phyloP scores from a whole-genome alignment of 2,888 invertebrate genomes.

The Yponomeuta evonymella region DNA sequence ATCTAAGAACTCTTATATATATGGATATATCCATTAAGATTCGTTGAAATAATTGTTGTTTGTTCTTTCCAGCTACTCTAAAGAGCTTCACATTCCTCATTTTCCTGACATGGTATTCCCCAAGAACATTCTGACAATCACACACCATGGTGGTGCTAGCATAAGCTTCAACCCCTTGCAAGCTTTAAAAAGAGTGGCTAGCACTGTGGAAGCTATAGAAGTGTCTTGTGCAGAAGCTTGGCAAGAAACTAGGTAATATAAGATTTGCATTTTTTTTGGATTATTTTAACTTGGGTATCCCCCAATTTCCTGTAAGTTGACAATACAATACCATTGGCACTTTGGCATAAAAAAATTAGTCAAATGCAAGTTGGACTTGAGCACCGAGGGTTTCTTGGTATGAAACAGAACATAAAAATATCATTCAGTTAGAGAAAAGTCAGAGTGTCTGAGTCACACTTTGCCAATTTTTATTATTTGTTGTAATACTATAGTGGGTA shows the following conservation, averaged over 20 bases:
- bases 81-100: slow-evolving; percentile 87
- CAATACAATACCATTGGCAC: too few relatives aligned
- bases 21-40: background rate
- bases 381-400: too few relatives aligned
- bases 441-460: too few relatives aligned
- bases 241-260: slow-evolving; percentile 89
- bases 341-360: too few relatives aligned
- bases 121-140: slow-evolving; percentile 86
- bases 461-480: too few relatives aligned
- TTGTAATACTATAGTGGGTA: too few relatives aligned
- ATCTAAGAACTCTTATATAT: background rate
- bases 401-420: too few relatives aligned
- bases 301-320: too few relatives aligned
- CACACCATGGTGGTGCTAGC: slow-evolving; percentile 80
- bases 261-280: background rate
- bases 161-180: slow-evolving; percentile 94
- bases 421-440: too few relatives aligned
- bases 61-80: slow-evolving; percentile 78
- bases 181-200: slow-evolving; percentile 88
- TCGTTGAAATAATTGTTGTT: background rate
- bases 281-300: too few relatives aligned
- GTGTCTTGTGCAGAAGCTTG: slow-evolving; percentile 94
- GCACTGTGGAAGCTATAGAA: slow-evolving; percentile 83
- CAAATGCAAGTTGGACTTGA: too few relatives aligned
- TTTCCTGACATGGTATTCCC: slow-evolving; percentile 99